Evolutionary conservation across 2,113 vertebrate species (phyloP), one percentile per base, ranked within the genome.

Genomic region (Formicarius rufipectus): DNA sequence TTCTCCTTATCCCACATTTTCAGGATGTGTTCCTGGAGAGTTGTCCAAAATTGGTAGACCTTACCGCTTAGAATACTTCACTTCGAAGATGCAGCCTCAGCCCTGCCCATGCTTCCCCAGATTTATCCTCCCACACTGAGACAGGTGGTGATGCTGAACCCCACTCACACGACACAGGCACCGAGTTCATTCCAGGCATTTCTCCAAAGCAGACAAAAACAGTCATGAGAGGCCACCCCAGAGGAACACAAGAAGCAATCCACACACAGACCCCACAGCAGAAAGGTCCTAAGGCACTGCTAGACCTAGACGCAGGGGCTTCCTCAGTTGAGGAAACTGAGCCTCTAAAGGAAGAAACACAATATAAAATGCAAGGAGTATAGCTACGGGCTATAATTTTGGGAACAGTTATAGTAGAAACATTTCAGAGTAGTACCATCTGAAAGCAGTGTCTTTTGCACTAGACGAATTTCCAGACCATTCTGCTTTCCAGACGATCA

Each of bases 191-290:
- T 88, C 55, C 47, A 63, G 59, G 33, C n/a, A 30, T 50, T 90
- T 87, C n/a, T 52, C 64, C 60, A 82, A 77, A 86, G 33, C 33
- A 69, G 64, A 62, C 59, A 69, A 59, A 86, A 90, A 6, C 47
- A 75, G 33, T 9, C 0, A 0, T 0, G 6, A 76, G 40, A 79
- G 13, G 24, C 56, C n/a, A 81, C 24, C 42, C 39, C 1, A 2
- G 60, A 83, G 17, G 47, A 79, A 10, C 3, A 0, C 50, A 86
- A 40, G 37, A 28, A 80, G 50, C 2, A 4, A 84, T 39, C 30
- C 12, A 45, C 68, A 84, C 19, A 81, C 50, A 87, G 62, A 68
- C 12, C 20, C 22, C 25, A 8, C 3, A 55, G 37, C n/a, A 84
- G 66, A 93, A 89, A 67, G 22, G 6, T 77, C 42, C 55, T 31